Conservation (phyloP, 2,113 vertebrate genomes). For the Acrocephalus kingi region DNA sequence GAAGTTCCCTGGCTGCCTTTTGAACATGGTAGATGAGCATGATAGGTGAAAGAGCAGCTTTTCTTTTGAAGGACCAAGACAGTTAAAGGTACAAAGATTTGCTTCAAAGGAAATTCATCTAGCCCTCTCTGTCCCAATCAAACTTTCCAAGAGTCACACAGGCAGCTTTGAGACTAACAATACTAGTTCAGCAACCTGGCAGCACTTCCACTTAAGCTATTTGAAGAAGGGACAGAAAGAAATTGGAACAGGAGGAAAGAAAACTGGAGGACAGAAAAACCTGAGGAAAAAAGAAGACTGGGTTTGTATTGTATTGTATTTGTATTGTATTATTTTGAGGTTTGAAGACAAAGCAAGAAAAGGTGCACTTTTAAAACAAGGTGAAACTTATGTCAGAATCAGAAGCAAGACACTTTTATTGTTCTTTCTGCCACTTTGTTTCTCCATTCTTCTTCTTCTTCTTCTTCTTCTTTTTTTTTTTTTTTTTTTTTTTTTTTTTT, state of each 20-base stretch:
- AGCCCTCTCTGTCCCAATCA: not conserved
- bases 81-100: not conserved
- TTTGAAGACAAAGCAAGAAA: not conserved
- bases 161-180: not conserved
- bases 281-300: not conserved
- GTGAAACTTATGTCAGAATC: not conserved
- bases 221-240: not conserved
- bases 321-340: not conserved
- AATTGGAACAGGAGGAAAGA: not conserved
- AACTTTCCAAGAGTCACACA: not conserved
- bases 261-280: not conserved
- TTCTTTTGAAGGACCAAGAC: not conserved
- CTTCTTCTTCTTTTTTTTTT: too few species aligned
- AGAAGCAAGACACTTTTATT: not conserved
- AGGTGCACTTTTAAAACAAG: not conserved
- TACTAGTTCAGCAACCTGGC: not conserved
- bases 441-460: not conserved
- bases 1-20: not conserved
- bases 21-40: not conserved
- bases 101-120: not conserved
- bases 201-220: not conserved
- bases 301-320: not conserved
- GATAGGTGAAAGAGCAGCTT: not conserved
- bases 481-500: not conserved
- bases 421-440: not conserved